A percentile compares a stretch with the other conserved stretches of the same genome.
Evolutionary conservation across 1,140 invertebrate species (phyloP).

Genomic region (Drosophila erecta): DNA sequence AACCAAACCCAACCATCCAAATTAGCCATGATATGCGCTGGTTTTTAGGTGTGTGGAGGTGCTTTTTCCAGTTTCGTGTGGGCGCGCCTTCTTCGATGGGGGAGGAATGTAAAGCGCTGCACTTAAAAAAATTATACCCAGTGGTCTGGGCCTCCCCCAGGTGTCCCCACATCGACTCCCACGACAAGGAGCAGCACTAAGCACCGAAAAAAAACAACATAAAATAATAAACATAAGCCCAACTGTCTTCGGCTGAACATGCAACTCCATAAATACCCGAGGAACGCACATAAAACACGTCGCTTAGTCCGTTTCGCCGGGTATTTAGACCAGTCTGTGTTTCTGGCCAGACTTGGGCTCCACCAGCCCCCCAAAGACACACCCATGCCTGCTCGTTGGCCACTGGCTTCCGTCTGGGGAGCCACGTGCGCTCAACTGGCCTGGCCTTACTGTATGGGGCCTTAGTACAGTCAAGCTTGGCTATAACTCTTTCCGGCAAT

Average conservation of each 20-base stretch:
- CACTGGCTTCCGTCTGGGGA: slow-evolving; percentile 37
- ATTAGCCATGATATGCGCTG: slow-evolving; percentile 52
- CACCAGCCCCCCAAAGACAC: slow-evolving; percentile 6
- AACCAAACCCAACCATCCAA: slow-evolving; percentile 36
- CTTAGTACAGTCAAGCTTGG: slow-evolving; percentile 1
- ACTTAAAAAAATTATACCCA: slow-evolving; percentile 60
- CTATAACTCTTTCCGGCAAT: too few species aligned
- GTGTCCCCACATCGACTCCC: slow-evolving; percentile 18
- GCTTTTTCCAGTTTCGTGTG: slow-evolving; percentile 26
- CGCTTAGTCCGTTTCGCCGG: slow-evolving; percentile 39
- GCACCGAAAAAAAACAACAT: slow-evolving; percentile 11
- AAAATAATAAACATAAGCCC: slow-evolving; percentile 28
- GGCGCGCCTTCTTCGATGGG: slow-evolving; percentile 53
- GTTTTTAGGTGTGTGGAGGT: slow-evolving; percentile 32
- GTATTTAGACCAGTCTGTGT: slow-evolving; percentile 51
- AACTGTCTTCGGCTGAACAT: slow-evolving; percentile 58
- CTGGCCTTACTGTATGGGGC: slow-evolving; percentile 9
- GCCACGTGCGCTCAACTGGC: slow-evolving; percentile 29
- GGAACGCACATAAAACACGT: slow-evolving; percentile 57
- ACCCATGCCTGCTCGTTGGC: slow-evolving; percentile 20
- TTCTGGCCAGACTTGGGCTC: slow-evolving; percentile 34
- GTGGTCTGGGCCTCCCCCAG: slow-evolving; percentile 25
- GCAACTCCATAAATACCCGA: slow-evolving; percentile 69
- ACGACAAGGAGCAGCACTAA: slow-evolving; percentile 19
- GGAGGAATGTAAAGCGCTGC: slow-evolving; percentile 43